phyloP scores from a whole-genome alignment of 2,888 invertebrate genomes.

The Pollenia labialis region DNA sequence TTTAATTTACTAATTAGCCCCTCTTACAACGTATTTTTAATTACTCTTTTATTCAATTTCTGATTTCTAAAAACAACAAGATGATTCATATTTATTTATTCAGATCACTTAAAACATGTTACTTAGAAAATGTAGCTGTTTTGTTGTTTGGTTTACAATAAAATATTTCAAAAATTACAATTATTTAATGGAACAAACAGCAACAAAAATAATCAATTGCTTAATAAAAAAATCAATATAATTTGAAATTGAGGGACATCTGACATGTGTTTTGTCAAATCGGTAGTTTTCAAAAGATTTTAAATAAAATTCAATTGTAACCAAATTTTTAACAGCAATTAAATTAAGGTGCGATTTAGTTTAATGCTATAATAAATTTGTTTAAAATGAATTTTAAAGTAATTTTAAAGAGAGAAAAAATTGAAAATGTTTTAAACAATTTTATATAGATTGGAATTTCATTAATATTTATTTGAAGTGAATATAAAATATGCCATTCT shows the following conservation, averaged over 20 bases:
- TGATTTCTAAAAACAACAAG: background rate
- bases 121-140: slow-evolving; percentile 17
- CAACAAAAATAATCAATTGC: slow-evolving; percentile 1
- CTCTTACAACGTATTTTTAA: too few relatives aligned
- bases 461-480: too few relatives aligned
- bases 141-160: slow-evolving; percentile 20
- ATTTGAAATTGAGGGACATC: slow-evolving; percentile 53
- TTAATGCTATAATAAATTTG: slow-evolving; percentile 18
- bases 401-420: too few relatives aligned
- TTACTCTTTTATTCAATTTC: too few relatives aligned
- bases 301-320: slow-evolving; percentile 47
- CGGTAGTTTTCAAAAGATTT: slow-evolving; percentile 66
- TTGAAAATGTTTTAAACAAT: too few relatives aligned
- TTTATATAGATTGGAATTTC: too few relatives aligned
- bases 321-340: background rate
- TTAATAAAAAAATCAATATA: background rate
- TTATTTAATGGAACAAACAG: slow-evolving; percentile 5
- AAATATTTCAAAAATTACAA: slow-evolving; percentile 43
- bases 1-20: too few relatives aligned
- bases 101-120: slow-evolving; percentile 57
- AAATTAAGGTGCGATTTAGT: slow-evolving; percentile 45
- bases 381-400: slow-evolving; percentile 26
- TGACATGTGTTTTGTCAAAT: slow-evolving; percentile 65
- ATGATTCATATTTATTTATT: slow-evolving; percentile 55
- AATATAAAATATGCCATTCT: too few relatives aligned